These are phyloP conservation scores for Suricata suricatta DNA, from an alignment of 2,113 vertebrate species.

Conservation along the genomic window DNA sequence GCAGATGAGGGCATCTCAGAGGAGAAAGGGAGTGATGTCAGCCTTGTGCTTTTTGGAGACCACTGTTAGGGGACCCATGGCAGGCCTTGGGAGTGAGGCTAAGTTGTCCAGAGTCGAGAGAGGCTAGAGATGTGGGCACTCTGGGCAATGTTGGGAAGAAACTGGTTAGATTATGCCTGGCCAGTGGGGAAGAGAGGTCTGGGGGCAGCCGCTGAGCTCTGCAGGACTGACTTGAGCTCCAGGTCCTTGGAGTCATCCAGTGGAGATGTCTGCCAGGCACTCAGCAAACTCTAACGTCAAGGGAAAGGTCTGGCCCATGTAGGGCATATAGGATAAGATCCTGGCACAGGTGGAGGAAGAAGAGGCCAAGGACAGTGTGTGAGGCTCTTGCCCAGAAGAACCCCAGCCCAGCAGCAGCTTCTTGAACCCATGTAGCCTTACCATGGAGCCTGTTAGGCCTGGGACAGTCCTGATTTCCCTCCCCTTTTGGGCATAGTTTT, in stretches of 20 bases:
- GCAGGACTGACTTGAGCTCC: background rate
- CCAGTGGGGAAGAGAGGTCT: background rate
- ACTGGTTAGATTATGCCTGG: background rate
- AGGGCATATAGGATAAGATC: background rate
- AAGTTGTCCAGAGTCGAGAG: background rate
- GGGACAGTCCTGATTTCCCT: background rate
- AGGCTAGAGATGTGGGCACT: background rate
- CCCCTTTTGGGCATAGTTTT: background rate
- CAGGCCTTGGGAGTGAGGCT: background rate
- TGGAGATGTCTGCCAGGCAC: no score
- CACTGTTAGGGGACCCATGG: fast-evolving
- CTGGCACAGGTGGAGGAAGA: background rate
- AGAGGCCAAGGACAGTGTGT: background rate
- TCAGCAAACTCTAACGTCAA: background rate
- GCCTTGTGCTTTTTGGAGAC: background rate
- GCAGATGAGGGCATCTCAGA: background rate
- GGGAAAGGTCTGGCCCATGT: background rate
- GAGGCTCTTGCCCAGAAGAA: background rate
- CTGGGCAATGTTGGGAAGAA: background rate
- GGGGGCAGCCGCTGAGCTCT: background rate
- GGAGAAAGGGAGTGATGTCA: background rate
- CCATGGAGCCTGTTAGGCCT: background rate
- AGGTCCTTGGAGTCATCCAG: background rate
- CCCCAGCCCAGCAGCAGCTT: background rate
- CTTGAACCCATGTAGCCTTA: no score